phyloP scores from a whole-genome alignment of 2,888 invertebrate species.

The Latrodectus hesperus region DNA sequence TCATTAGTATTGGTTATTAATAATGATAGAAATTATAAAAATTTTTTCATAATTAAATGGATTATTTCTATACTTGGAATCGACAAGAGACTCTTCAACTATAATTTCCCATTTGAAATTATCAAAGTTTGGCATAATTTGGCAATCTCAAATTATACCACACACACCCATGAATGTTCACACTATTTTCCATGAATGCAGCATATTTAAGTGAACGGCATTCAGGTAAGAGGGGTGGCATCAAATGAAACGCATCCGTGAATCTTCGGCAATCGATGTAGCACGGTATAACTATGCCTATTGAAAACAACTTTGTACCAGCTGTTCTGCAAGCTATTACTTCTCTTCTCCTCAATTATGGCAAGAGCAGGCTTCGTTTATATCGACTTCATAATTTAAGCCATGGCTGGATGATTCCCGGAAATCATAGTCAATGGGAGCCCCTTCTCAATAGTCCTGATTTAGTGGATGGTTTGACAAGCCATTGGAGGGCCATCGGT shows the following conservation, averaged over 20 bases:
- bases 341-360: conserved; percentile 34
- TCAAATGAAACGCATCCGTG: background rate
- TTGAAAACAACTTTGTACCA: conserved; percentile 34
- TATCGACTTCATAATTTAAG: conserved; percentile 64
- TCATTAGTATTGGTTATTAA: too few species aligned
- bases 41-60: too few species aligned
- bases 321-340: conserved; percentile 49
- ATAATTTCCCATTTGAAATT: too few species aligned
- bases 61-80: too few species aligned
- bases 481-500: conserved; percentile 28
- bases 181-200: too few species aligned
- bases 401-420: conserved; percentile 43
- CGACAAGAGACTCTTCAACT: too few species aligned
- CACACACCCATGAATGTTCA: too few species aligned
- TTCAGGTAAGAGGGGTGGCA: background rate
- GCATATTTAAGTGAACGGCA: too few species aligned
- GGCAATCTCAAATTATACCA: too few species aligned
- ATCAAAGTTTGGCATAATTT: too few species aligned
- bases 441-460: conserved; percentile 58
- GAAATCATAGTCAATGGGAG: conserved; percentile 52
- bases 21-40: too few species aligned
- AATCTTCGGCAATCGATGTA: conserved; percentile 22
- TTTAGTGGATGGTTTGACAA: conserved; percentile 69
- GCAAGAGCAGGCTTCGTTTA: conserved; percentile 37
- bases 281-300: conserved; percentile 33